These are phyloP conservation scores for Dynastes grantii DNA, from an alignment of 2,888 invertebrate species.

Conservation along the genomic window DNA sequence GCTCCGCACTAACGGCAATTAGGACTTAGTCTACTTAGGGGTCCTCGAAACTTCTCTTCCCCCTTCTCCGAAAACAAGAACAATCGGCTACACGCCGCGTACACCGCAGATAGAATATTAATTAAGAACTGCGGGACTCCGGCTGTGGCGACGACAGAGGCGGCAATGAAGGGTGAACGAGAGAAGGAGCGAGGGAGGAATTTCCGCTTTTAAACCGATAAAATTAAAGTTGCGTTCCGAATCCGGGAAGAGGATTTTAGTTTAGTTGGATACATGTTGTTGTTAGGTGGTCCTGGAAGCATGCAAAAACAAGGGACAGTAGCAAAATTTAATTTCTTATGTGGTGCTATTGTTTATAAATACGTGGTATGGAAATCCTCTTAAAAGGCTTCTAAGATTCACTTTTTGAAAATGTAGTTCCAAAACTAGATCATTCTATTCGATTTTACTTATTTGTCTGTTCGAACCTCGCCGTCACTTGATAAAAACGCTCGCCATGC, in stretches of 20 bases:
- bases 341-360: too few relatives aligned
- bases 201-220: conserved; percentile 33
- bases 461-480: too few relatives aligned
- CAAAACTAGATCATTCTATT: too few relatives aligned
- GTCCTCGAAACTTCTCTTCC: conserved; percentile 35
- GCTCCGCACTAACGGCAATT: conserved; percentile 38
- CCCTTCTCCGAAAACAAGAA: conserved; percentile 29
- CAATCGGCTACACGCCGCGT: conserved; percentile 42
- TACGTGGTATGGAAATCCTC: too few relatives aligned
- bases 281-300: too few relatives aligned
- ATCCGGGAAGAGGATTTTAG: conserved; percentile 6
- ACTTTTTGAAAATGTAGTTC: too few relatives aligned
- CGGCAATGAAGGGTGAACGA: background rate
- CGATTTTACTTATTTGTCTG: too few relatives aligned
- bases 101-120: conserved; percentile 45
- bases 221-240: conserved; percentile 21
- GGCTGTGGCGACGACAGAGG: background rate
- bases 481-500: too few relatives aligned
- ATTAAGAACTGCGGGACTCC: conserved; percentile 29
- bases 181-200: background rate
- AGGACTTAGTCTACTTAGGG: conserved; percentile 45
- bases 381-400: too few relatives aligned
- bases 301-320: too few relatives aligned
- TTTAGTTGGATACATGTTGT: background rate
- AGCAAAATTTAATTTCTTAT: too few relatives aligned